Evolutionary conservation across 1,140 invertebrate genomes (phyloP).

Genomic region (Drosophila tani): DNA sequence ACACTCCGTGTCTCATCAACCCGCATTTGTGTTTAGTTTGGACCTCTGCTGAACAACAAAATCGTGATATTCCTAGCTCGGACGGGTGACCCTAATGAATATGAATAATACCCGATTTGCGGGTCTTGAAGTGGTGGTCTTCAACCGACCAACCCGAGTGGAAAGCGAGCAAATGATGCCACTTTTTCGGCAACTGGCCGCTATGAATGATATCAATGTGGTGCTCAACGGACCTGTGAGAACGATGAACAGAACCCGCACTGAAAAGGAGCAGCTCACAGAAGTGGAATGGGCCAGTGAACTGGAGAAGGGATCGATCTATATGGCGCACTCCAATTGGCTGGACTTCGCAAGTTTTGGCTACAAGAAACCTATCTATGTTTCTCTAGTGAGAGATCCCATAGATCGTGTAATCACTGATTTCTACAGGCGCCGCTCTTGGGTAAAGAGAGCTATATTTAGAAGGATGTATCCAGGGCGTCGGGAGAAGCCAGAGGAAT

Average conservation of each 20-base stretch:
- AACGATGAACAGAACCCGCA: slow-evolving; percentile 38
- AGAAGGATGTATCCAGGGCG: slow-evolving; percentile 93
- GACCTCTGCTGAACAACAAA: slow-evolving; percentile 11
- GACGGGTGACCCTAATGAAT: slow-evolving; percentile 64
- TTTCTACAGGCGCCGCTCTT: slow-evolving; percentile 89
- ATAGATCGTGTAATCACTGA: slow-evolving; percentile 95
- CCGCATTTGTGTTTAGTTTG: slow-evolving; percentile 32
- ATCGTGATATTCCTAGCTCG: slow-evolving; percentile 44
- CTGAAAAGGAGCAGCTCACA: slow-evolving; percentile 91
- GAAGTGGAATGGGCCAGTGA: slow-evolving; percentile 71
- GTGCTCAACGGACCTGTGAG: slow-evolving; percentile 64
- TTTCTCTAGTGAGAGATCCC: slow-evolving; percentile 94
- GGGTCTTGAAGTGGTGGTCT: slow-evolving; percentile 91
- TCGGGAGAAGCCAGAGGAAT: slow-evolving; percentile 92
- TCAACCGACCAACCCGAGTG: slow-evolving; percentile 95
- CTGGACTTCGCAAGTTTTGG: slow-evolving; percentile 89
- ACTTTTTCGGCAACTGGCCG: slow-evolving; percentile 90
- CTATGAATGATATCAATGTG: slow-evolving; percentile 82
- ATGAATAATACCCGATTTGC: slow-evolving; percentile 92
- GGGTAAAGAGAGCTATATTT: slow-evolving; percentile 93
- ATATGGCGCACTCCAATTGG: slow-evolving; percentile 78
- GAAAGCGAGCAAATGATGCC: slow-evolving; percentile 88
- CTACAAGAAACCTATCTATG: slow-evolving; percentile 92
- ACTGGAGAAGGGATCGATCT: slow-evolving; percentile 62
- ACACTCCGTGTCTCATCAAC: slow-evolving; percentile 85